These are phyloP conservation scores for Clitarchus hookeri DNA, from an alignment of 2,888 invertebrate species.

Conservation along the genomic window DNA sequence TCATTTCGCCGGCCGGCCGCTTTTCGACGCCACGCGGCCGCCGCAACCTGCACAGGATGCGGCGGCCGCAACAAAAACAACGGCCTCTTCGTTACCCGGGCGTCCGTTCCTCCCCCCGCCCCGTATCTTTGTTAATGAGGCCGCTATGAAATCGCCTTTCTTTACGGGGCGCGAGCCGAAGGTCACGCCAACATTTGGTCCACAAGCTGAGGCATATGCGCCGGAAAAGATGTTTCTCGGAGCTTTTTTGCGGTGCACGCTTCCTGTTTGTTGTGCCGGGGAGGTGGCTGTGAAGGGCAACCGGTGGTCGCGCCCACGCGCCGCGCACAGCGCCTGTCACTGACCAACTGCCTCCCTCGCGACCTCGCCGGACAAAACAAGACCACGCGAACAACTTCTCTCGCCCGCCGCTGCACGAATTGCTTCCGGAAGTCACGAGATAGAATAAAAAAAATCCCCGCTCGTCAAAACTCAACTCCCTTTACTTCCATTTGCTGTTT, in stretches of 20 bases:
- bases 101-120: background rate
- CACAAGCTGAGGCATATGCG: background rate
- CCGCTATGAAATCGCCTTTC: background rate
- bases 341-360: background rate
- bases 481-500: too few species aligned
- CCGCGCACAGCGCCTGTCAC: background rate
- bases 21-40: background rate
- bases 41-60: background rate
- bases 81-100: too few species aligned
- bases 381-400: too few species aligned
- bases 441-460: too few species aligned
- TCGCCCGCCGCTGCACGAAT: too few species aligned
- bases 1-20: background rate
- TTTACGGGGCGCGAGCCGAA: background rate
- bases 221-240: background rate
- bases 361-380: too few species aligned
- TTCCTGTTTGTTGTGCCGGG: background rate
- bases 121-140: background rate
- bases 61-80: too few species aligned
- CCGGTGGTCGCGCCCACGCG: background rate
- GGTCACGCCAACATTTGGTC: background rate
- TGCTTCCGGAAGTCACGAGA: too few species aligned
- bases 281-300: background rate
- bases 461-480: too few species aligned
- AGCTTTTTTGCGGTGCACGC: background rate